A percentile compares a stretch with the other conserved stretches of the same genome.
These are phyloP conservation scores for Jacana jacana DNA, from an alignment of 2,113 vertebrate genomes.

Conservation along the genomic window DNA sequence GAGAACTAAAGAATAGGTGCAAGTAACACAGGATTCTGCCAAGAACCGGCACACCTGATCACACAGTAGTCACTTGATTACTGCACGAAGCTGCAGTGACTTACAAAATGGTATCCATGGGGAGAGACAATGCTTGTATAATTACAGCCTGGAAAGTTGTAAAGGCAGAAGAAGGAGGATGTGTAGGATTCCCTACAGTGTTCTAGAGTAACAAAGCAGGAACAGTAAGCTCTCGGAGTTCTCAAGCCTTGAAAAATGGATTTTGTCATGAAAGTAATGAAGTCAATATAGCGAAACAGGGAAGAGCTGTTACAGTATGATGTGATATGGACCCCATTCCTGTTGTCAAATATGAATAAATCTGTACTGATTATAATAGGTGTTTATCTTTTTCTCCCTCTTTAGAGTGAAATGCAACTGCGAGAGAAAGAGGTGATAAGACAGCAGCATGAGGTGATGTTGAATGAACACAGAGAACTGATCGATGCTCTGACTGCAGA, in stretches of 20 bases:
- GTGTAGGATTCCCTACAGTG: not conserved
- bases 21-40: not conserved
- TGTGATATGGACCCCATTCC: not conserved
- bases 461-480: constrained; percentile 83
- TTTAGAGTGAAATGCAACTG: constrained; percentile 80
- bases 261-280: not conserved
- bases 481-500: constrained; percentile 91
- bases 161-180: not conserved
- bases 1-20: not conserved
- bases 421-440: constrained; percentile 71
- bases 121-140: not conserved
- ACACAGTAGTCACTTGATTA: not conserved
- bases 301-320: not conserved
- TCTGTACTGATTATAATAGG: not conserved
- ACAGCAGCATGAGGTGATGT: constrained; percentile 71
- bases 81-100: not conserved
- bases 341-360: not conserved
- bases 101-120: not conserved
- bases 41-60: not conserved
- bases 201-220: not conserved
- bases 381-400: not conserved
- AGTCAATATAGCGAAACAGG: not conserved
- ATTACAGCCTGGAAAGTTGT: not conserved
- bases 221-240: not conserved
- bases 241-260: not conserved